These are phyloP conservation scores for Smittia sp. DNA, from an alignment of 2,888 invertebrate genomes.

Conservation along the genomic window DNA sequence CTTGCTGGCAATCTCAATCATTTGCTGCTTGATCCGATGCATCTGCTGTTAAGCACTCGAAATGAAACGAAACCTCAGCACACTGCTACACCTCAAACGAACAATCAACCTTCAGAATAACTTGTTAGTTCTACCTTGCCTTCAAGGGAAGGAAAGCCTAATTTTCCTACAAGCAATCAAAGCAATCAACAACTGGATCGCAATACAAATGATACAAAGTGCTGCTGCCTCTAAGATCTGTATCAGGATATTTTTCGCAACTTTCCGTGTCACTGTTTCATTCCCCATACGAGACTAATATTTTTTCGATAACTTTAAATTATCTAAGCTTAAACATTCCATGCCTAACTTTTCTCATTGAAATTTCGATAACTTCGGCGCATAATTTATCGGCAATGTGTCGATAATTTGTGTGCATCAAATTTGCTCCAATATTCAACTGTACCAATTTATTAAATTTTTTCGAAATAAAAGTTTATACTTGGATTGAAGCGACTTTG, in stretches of 20 bases:
- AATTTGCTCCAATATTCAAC: neutral
- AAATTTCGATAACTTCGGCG: neutral
- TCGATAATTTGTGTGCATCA: too few relatives aligned
- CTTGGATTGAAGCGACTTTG: neutral
- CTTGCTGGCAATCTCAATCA: conserved; percentile 17
- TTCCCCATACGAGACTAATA: too few relatives aligned
- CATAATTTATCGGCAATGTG: neutral
- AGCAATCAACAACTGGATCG: too few relatives aligned
- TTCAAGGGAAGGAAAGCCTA: neutral
- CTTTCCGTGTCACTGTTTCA: neutral
- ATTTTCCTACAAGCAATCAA: neutral
- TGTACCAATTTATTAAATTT: neutral
- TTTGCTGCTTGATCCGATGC: conserved; percentile 35
- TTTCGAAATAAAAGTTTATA: neutral
- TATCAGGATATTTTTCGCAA: neutral
- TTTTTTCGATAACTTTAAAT: too few relatives aligned
- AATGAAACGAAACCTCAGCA: neutral
- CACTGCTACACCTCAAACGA: neutral
- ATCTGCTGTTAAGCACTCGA: conserved; percentile 31
- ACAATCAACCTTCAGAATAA: neutral
- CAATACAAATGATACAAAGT: neutral
- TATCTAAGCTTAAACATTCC: too few relatives aligned
- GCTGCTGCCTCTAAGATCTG: neutral
- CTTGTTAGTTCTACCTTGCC: neutral
- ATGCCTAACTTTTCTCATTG: too few relatives aligned